Evolutionary conservation across 2,113 vertebrate genomes (phyloP).

Genomic region (Loxodonta africana): DNA sequence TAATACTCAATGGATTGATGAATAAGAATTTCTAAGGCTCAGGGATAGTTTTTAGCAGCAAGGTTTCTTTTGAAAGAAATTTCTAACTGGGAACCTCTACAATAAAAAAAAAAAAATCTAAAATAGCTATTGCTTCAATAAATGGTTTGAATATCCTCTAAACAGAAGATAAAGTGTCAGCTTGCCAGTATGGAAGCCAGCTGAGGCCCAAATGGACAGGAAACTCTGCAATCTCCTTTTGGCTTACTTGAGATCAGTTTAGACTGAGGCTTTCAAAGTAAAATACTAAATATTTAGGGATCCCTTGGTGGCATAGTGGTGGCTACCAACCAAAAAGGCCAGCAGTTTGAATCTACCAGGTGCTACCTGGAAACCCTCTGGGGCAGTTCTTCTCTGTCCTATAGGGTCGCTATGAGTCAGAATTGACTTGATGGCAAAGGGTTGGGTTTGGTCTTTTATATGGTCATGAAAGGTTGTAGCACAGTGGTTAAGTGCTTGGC

Average conservation of each 20-base stretch:
- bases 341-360: too few relatives aligned
- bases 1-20: not conserved
- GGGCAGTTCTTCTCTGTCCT: not conserved
- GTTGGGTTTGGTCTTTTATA: not conserved
- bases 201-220: constrained; percentile 62
- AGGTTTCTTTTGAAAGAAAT: not conserved
- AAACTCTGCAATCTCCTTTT: not conserved
- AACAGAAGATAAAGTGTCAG: not conserved
- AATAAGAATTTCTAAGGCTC: not conserved
- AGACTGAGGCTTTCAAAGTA: constrained; percentile 34
- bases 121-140: not conserved
- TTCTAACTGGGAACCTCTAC: not conserved
- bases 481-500: not conserved
- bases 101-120: not conserved
- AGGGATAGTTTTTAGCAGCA: not conserved
- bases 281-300: constrained; percentile 60
- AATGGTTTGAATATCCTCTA: constrained; percentile 35
- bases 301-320: not conserved
- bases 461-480: not conserved
- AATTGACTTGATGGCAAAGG: not conserved
- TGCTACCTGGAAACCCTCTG: too few relatives aligned
- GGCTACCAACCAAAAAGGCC: too few relatives aligned
- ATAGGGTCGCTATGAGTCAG: not conserved
- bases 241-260: not conserved
- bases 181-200: constrained; percentile 39